These are phyloP conservation scores for Apeltes quadracus DNA, from an alignment of 2,113 vertebrate species.

Conservation along the genomic window DNA sequence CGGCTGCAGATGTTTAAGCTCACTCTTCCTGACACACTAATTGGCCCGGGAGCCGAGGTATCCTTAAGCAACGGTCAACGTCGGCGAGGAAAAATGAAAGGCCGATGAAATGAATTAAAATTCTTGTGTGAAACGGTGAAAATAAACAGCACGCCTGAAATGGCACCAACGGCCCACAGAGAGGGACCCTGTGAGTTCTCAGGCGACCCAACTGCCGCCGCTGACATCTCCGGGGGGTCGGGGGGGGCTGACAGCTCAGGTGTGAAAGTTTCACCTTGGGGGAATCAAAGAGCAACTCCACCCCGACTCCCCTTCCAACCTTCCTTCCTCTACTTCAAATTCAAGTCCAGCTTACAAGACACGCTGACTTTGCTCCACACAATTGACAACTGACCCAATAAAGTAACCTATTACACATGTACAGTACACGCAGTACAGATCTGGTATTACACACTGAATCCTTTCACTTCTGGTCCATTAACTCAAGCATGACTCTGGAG, in stretches of 20 bases:
- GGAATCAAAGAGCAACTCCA: slow-evolving; percentile 64
- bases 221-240: slow-evolving; percentile 61
- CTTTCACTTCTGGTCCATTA: background rate
- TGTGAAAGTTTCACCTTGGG: slow-evolving; percentile 87
- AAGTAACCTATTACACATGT: background rate
- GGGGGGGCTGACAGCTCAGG: slow-evolving; percentile 77
- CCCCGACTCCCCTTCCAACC: background rate
- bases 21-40: slow-evolving; percentile 95
- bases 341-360: too few relatives aligned
- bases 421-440: background rate
- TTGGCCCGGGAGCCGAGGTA: slow-evolving; percentile 79
- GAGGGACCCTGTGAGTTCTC: slow-evolving; percentile 90
- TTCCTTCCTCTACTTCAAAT: background rate
- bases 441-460: too few relatives aligned
- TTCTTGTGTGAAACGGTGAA: slow-evolving; percentile 96
- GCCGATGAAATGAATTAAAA: slow-evolving; percentile 92
- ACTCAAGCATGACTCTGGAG: background rate
- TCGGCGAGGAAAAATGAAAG: slow-evolving; percentile 70
- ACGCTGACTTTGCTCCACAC: too few relatives aligned
- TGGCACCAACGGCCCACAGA: slow-evolving; percentile 90
- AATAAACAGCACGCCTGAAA: slow-evolving; percentile 96
- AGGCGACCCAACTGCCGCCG: slow-evolving; percentile 74
- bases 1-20: slow-evolving; percentile 88
- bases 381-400: background rate
- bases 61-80: slow-evolving; percentile 93